Evolutionary conservation across 1,140 invertebrate species (phyloP).

Genomic region (Panagrolaimus sp.): DNA sequence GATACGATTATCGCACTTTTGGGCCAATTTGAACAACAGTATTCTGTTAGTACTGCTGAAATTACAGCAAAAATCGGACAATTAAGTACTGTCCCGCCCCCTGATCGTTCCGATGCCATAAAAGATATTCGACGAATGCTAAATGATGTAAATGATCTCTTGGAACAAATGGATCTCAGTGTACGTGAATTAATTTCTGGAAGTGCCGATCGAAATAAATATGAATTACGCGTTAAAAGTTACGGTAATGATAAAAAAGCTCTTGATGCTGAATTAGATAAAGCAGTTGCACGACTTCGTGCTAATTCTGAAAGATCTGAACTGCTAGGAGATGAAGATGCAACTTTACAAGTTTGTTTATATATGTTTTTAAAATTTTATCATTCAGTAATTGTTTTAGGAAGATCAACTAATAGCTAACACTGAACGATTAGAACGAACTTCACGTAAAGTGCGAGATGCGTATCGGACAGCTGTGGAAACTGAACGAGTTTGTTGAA

Average conservation of each 20-base stretch:
- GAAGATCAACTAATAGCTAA: conserved; percentile 77
- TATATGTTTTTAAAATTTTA: neutral
- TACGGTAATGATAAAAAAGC: conserved; percentile 77
- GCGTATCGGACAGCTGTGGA: conserved; percentile 79
- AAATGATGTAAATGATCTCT: conserved; percentile 60
- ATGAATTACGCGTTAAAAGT: conserved; percentile 73
- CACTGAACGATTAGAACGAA: conserved; percentile 75
- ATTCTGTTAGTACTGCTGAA: conserved; percentile 54
- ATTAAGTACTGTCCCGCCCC: conserved; percentile 26
- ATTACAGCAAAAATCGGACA: conserved; percentile 57
- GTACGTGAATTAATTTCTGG: conserved; percentile 69
- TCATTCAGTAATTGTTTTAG: conserved; percentile 67
- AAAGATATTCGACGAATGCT: conserved; percentile 50
- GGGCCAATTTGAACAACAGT: conserved; percentile 55
- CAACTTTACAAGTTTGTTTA: conserved; percentile 61
- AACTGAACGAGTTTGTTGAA: conserved; percentile 61
- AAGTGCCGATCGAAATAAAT: conserved; percentile 66
- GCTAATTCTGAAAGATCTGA: conserved; percentile 45
- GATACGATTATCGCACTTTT: conserved; percentile 34
- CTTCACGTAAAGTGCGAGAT: conserved; percentile 72
- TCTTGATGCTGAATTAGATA: conserved; percentile 64
- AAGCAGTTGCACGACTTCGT: conserved; percentile 46
- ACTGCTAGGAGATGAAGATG: conserved; percentile 48
- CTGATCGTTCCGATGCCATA: conserved; percentile 44
- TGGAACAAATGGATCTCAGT: conserved; percentile 86